Evolutionary conservation across 2,797 vertebrate genomes (phyloP).

Genomic region (Tinamus major): DNA sequence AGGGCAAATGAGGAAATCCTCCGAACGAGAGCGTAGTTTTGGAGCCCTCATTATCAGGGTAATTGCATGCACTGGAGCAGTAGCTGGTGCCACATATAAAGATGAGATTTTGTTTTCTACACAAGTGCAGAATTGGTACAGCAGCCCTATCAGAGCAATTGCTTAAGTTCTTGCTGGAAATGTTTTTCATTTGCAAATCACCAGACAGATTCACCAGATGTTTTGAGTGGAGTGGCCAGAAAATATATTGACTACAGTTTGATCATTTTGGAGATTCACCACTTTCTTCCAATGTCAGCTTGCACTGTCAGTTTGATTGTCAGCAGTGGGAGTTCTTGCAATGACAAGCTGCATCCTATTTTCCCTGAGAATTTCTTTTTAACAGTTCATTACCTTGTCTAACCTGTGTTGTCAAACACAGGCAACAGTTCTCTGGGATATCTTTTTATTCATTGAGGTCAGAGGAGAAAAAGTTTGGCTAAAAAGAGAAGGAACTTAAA

Average conservation of each 20-base stretch:
- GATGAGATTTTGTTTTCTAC: not conserved
- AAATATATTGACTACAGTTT: not conserved
- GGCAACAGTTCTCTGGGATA: not conserved
- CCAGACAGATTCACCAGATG: not conserved
- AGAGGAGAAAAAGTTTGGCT: not conserved
- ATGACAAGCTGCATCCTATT: not conserved
- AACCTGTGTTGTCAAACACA: not conserved
- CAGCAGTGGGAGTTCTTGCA: not conserved
- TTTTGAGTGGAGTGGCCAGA: not conserved
- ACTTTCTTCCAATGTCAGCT: not conserved
- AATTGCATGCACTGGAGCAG: not conserved
- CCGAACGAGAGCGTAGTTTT: not conserved
- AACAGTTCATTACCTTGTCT: not conserved
- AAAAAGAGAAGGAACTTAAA: not conserved
- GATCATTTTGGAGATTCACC: not conserved
- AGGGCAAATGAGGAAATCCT: not conserved
- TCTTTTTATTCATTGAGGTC: not conserved
- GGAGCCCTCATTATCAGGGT: not conserved
- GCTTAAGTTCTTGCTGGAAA: not conserved
- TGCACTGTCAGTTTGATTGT: not conserved
- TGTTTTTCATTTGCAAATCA: constrained; percentile 30
- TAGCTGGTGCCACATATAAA: not conserved
- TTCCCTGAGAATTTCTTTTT: not conserved
- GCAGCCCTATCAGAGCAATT: not conserved
- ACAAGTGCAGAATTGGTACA: not conserved